phyloP scores from a whole-genome alignment of 2,113 vertebrate genomes.

The Bombycilla garrulus region DNA sequence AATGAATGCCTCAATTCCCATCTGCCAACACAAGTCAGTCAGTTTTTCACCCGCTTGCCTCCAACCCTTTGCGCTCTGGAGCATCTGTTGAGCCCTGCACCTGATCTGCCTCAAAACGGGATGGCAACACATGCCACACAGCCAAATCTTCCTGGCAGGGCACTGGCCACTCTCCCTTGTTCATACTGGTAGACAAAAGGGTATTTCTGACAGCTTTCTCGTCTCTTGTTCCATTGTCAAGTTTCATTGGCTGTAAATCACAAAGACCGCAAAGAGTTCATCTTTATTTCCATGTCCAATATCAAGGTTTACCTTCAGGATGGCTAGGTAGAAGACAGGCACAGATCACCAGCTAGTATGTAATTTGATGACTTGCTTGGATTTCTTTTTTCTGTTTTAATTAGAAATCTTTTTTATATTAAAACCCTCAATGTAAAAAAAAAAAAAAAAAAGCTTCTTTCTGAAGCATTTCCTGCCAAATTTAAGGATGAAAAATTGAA shows the following conservation, averaged over 20 bases:
- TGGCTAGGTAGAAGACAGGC: neutral
- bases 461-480: neutral
- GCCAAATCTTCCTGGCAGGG: neutral
- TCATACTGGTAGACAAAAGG: neutral
- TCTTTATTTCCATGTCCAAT: neutral
- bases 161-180: neutral
- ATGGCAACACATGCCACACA: rapidly evolving
- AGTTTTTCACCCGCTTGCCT: neutral
- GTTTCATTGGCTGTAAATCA: neutral
- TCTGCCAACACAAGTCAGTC: constrained; percentile 38
- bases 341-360: neutral
- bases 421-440: neutral
- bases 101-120: neutral
- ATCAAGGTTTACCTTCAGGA: neutral
- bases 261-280: neutral
- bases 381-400: neutral
- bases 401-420: neutral
- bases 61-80: rapidly evolving
- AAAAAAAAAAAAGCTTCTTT: neutral
- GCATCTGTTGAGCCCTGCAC: neutral
- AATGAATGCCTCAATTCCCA: constrained; percentile 41
- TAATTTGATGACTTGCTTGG: neutral
- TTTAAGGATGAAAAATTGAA: neutral
- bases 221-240: neutral
- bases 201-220: neutral